phyloP scores from a whole-genome alignment of 2,113 vertebrate species.

The Falco punctatus region DNA sequence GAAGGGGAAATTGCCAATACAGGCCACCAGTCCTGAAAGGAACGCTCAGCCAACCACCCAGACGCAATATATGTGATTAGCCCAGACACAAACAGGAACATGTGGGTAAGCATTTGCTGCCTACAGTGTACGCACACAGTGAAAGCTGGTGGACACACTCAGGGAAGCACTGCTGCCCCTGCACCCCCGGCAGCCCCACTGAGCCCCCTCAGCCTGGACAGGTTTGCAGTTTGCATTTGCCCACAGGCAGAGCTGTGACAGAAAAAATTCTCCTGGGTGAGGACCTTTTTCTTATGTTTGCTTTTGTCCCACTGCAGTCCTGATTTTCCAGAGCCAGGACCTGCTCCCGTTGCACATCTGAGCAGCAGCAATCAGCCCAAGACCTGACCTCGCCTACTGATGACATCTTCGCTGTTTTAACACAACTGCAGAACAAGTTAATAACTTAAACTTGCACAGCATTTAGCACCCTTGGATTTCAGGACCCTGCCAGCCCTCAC shows the following conservation, averaged over 20 bases:
- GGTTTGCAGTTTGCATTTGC: background rate
- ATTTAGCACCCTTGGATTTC: background rate
- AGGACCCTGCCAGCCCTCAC: background rate
- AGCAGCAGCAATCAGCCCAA: accelerated
- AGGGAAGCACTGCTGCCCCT: background rate
- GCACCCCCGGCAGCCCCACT: background rate
- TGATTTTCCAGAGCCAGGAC: background rate
- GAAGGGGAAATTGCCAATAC: background rate
- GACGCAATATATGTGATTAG: background rate
- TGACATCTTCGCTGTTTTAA: background rate
- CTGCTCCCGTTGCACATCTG: background rate
- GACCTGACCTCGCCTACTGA: background rate
- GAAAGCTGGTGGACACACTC: background rate
- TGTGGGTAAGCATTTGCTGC: background rate
- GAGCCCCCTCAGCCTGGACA: background rate
- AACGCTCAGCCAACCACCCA: background rate
- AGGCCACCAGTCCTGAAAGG: background rate
- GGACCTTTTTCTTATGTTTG: background rate
- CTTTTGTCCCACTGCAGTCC: background rate
- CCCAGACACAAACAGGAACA: background rate
- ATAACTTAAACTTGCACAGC: background rate
- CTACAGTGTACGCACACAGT: background rate
- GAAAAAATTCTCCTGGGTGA: background rate
- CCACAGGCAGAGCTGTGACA: background rate
- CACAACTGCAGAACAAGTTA: background rate